Evolutionary conservation across 2,113 vertebrate genomes (phyloP).

Genomic region (Oryzias melastigma): DNA sequence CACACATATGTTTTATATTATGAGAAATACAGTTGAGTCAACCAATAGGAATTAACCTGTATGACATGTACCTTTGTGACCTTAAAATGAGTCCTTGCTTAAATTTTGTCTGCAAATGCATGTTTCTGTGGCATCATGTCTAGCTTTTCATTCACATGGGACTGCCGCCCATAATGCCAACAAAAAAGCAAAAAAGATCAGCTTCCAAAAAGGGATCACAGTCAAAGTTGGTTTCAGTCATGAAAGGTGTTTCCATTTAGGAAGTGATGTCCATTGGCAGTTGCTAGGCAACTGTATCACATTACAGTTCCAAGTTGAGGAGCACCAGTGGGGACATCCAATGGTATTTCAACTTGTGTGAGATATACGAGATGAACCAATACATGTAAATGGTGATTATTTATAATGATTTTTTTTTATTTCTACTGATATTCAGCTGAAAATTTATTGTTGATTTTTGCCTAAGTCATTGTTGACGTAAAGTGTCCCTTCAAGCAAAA

Average conservation of each 20-base stretch:
- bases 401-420: slow-evolving; percentile 3
- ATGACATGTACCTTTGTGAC: not conserved
- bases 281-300: slow-evolving; percentile 77
- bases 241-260: slow-evolving; percentile 58
- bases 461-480: not conserved
- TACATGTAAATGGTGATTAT: not conserved
- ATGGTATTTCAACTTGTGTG: slow-evolving; percentile 30
- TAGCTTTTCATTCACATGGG: slow-evolving; percentile 19
- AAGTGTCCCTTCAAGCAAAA: not conserved
- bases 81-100: not conserved
- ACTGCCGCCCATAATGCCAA: slow-evolving; percentile 11
- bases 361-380: slow-evolving; percentile 18
- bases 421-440: not conserved
- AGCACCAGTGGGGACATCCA: slow-evolving; percentile 33
- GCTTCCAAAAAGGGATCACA: slow-evolving; percentile 24
- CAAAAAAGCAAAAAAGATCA: slow-evolving; percentile 2
- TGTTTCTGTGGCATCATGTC: not conserved
- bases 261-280: slow-evolving; percentile 53
- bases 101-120: not conserved
- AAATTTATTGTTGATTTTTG: slow-evolving; percentile 1
- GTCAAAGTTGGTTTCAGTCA: slow-evolving; percentile 53
- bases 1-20: no score
- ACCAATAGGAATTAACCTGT: not conserved
- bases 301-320: slow-evolving; percentile 55
- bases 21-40: not conserved